Conservation (phyloP, 1,140 invertebrate genomes). For the Chelonus insularis region DNA sequence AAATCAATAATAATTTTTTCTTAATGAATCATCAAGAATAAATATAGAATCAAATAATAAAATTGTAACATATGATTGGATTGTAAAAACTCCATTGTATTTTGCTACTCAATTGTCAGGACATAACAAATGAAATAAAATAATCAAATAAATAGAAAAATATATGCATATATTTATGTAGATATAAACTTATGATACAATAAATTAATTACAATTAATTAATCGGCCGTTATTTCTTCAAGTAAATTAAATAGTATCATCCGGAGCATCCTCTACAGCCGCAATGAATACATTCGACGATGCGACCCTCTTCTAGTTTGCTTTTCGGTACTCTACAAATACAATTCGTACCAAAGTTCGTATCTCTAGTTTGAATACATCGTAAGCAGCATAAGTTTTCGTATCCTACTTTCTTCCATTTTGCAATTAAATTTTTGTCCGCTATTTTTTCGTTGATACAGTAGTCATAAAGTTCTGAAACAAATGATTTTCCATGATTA, state of each 20-base stretch:
- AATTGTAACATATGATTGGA: conserved; percentile 41
- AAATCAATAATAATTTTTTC: too few species aligned
- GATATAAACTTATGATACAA: background rate
- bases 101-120: conserved; percentile 37
- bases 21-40: conserved; percentile 32
- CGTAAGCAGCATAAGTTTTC: conserved; percentile 99
- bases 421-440: conserved; percentile 96
- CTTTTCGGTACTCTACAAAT: conserved; percentile 98
- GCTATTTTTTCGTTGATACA: conserved; percentile 97
- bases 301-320: conserved; percentile 96
- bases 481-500: too few species aligned
- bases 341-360: conserved; percentile 99
- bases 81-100: conserved; percentile 34
- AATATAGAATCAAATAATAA: conserved; percentile 39
- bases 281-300: conserved; percentile 97
- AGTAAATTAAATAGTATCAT: conserved; percentile 44
- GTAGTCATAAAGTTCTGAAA: conserved; percentile 93
- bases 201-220: too few species aligned
- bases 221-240: too few species aligned
- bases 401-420: conserved; percentile 99
- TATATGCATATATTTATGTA: background rate
- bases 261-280: conserved; percentile 96
- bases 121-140: conserved; percentile 33
- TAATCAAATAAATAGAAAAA: conserved; percentile 25
- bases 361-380: conserved; percentile 98